Percentiles rank a stretch among this genome's conserved stretches.
phyloP scores from a whole-genome alignment of 2,113 vertebrate genomes.

The Salminus brasiliensis region DNA sequence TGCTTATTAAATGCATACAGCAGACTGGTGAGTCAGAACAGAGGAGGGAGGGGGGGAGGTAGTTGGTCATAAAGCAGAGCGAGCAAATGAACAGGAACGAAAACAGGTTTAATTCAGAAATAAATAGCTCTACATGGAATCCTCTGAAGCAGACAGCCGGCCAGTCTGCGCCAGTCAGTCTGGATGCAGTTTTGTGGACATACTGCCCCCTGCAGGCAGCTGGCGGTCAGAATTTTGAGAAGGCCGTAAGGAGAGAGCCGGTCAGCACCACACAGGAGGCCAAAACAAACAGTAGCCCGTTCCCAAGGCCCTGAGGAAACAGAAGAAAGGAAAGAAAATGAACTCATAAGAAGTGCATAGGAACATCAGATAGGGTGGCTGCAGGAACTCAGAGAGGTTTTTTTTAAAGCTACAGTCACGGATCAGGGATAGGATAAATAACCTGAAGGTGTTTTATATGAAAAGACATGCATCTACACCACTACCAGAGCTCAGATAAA shows the following conservation, averaged over 20 bases:
- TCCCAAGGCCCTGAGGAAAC: slow-evolving; percentile 76
- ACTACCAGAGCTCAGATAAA: too few species aligned
- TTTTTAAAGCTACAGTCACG: too few species aligned
- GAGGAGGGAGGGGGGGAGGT: background rate
- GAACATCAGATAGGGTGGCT: background rate
- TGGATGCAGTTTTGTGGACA: background rate
- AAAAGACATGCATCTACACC: too few species aligned
- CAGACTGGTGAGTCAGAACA: background rate
- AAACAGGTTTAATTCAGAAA: background rate
- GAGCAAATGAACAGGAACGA: background rate
- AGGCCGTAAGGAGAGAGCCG: slow-evolving; percentile 79
- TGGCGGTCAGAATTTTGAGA: slow-evolving; percentile 78
- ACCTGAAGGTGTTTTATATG: too few species aligned
- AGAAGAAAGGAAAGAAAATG: slow-evolving; percentile 5
- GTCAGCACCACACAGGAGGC: slow-evolving; percentile 78
- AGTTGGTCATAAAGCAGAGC: background rate
- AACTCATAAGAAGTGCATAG: background rate
- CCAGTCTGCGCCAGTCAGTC: background rate
- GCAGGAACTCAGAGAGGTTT: background rate
- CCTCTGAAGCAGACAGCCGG: background rate
- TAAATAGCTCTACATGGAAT: background rate
- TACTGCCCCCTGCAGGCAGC: slow-evolving; percentile 29
- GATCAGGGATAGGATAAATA: too few species aligned
- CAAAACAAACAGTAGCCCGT: slow-evolving; percentile 75
- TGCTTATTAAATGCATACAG: background rate